Evolutionary conservation across 1,140 invertebrate genomes (phyloP).

Genomic region (Oncopodura yosiiana): DNA sequence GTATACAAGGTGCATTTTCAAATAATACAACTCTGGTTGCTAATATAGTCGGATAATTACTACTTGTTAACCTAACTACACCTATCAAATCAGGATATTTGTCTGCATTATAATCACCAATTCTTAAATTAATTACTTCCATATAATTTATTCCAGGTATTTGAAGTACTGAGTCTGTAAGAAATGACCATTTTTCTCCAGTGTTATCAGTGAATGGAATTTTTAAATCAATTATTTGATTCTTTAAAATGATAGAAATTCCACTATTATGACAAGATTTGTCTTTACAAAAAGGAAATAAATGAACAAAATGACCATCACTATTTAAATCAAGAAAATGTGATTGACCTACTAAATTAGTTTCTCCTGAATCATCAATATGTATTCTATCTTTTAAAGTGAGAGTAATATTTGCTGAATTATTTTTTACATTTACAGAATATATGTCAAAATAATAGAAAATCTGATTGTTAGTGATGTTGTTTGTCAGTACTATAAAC

Average conservation of each 20-base stretch:
- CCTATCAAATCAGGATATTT: constrained; percentile 85
- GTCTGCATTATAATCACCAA: constrained; percentile 90
- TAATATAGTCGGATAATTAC: constrained; percentile 38
- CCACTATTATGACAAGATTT: constrained; percentile 34
- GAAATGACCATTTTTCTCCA: not conserved
- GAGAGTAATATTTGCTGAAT: no score
- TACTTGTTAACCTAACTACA: constrained; percentile 46
- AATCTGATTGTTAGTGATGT: no score
- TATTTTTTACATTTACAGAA: no score
- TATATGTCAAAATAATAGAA: no score
- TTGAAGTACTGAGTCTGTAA: not conserved
- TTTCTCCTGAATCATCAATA: no score
- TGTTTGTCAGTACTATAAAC: no score
- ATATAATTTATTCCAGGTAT: constrained; percentile 48
- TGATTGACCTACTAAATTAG: constrained; percentile 3
- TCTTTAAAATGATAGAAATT: not conserved
- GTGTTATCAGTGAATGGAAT: not conserved
- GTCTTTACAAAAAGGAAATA: constrained; percentile 70
- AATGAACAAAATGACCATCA: constrained; percentile 63
- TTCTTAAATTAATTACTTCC: constrained; percentile 67
- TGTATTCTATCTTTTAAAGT: no score
- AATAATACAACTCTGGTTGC: constrained; percentile 59
- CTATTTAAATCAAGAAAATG: constrained; percentile 75
- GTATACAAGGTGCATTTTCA: constrained; percentile 65
- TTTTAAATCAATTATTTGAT: not conserved